Evolutionary conservation across 2,113 vertebrate genomes (phyloP).

Genomic region (Chionis minor): DNA sequence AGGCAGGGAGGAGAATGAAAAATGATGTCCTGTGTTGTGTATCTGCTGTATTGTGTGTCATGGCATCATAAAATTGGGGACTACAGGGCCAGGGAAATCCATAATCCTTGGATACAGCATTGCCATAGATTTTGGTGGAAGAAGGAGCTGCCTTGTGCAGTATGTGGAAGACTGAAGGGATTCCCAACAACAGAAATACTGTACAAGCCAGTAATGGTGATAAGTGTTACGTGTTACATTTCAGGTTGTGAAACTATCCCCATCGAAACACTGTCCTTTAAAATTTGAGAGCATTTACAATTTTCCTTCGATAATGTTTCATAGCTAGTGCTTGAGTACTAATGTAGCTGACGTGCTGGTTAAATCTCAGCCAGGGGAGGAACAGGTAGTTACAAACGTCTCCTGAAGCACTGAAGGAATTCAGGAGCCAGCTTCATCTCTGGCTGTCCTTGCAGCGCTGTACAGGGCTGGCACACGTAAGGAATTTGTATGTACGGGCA

Average conservation of each 20-base stretch:
- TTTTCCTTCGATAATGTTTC: background rate
- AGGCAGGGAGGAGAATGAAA: background rate
- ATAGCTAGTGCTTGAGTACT: background rate
- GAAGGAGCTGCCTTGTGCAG: background rate
- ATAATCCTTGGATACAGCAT: background rate
- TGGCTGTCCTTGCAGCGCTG: fast-evolving
- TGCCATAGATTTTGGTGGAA: background rate
- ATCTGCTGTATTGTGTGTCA: background rate
- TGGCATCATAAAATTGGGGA: background rate
- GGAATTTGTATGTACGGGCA: background rate
- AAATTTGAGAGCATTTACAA: background rate
- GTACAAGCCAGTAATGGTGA: background rate
- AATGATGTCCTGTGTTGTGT: background rate
- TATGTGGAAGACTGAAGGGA: background rate
- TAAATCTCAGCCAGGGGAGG: background rate
- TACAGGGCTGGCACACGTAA: background rate
- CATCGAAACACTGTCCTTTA: background rate
- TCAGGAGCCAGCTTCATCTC: background rate
- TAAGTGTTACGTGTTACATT: background rate
- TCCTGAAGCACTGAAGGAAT: background rate
- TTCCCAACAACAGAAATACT: background rate
- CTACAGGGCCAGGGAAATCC: background rate
- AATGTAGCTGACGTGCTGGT: background rate
- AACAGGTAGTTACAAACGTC: fast-evolving
- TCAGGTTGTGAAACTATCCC: background rate